Conservation (phyloP, 2,113 vertebrate genomes). For the Arothron firmamentum region DNA sequence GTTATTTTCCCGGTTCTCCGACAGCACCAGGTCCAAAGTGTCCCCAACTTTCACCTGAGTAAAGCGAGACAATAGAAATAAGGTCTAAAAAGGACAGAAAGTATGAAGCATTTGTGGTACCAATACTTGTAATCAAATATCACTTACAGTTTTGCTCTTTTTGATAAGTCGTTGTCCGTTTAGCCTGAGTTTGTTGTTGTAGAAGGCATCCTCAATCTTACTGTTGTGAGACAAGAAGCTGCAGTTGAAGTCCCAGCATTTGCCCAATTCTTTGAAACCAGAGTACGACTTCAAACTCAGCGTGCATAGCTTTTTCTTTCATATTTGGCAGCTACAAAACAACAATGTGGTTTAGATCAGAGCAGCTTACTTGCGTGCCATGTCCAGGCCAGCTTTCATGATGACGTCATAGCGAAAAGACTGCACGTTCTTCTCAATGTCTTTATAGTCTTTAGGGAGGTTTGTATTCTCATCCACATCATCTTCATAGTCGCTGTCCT, state of each 20-base stretch:
- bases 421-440: constrained; percentile 84
- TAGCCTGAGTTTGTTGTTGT: constrained; percentile 85
- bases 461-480: constrained; percentile 71
- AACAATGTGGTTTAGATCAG: neutral
- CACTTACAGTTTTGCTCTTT: constrained; percentile 92
- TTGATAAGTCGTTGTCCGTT: constrained; percentile 93
- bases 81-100: neutral
- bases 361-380: constrained; percentile 89
- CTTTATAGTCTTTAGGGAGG: constrained; percentile 84
- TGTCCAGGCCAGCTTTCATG: constrained; percentile 86
- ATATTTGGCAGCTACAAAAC: neutral
- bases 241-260: neutral
- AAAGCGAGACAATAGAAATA: constrained; percentile 5
- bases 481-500: constrained; percentile 77
- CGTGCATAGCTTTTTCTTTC: too few species aligned
- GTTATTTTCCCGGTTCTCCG: constrained; percentile 80
- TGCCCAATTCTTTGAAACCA: neutral
- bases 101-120: neutral
- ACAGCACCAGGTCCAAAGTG: constrained; percentile 83
- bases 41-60: constrained; percentile 90
- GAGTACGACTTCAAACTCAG: too few species aligned
- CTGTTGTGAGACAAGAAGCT: constrained; percentile 64
- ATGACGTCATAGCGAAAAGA: constrained; percentile 88
- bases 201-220: constrained; percentile 96
- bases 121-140: neutral